Evolutionary conservation across 2,113 vertebrate species (phyloP).

Genomic region (Vicugna pacos): DNA sequence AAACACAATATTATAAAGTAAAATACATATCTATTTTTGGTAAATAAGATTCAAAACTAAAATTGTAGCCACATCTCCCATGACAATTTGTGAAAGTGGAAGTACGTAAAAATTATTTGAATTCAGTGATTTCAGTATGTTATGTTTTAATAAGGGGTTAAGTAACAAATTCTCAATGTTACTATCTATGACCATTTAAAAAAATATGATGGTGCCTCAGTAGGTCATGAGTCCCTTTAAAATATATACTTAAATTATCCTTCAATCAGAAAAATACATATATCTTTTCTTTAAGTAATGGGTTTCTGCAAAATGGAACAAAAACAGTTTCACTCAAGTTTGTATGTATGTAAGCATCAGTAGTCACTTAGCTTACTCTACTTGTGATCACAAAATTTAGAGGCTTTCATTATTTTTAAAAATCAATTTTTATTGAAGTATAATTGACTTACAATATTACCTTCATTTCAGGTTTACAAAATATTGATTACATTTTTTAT

Average conservation of each 20-base stretch:
- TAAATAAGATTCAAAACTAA: slow-evolving; percentile 41
- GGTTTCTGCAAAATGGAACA: not conserved
- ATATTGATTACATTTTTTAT: not conserved
- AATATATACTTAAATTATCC: slow-evolving; percentile 58
- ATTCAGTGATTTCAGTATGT: slow-evolving; percentile 56
- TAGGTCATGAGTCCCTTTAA: slow-evolving; percentile 70
- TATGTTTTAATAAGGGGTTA: slow-evolving; percentile 48
- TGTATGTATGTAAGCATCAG: slow-evolving; percentile 56
- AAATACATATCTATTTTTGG: not conserved
- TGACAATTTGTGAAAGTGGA: slow-evolving; percentile 56
- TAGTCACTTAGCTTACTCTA: slow-evolving; percentile 66
- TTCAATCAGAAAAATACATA: slow-evolving; percentile 56
- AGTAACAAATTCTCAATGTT: slow-evolving; percentile 57
- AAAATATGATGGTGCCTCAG: not conserved
- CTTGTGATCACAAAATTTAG: not conserved
- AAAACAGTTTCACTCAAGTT: slow-evolving; percentile 54
- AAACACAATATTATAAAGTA: not conserved
- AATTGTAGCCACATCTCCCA: not conserved
- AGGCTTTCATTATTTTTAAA: slow-evolving; percentile 55
- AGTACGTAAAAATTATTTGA: slow-evolving; percentile 10
- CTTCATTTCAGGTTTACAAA: not conserved
- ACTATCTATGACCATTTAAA: not conserved
- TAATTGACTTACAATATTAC: not conserved
- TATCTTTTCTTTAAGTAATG: slow-evolving; percentile 41
- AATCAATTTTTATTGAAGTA: not conserved